Base-by-base conservation (phyloP, 1,140 invertebrate species). In the Liolophura sinensis region DNA sequence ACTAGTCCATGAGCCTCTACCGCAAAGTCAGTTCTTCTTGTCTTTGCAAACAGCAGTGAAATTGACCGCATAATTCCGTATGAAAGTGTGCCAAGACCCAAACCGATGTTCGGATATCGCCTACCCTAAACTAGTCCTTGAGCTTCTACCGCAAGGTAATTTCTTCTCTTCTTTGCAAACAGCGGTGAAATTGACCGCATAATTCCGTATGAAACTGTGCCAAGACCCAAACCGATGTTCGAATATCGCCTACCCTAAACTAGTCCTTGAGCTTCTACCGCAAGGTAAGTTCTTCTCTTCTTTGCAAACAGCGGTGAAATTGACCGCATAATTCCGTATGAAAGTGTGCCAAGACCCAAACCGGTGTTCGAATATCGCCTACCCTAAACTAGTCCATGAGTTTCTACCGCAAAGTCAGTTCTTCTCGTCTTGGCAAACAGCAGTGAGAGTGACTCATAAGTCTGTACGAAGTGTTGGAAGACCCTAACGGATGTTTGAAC, bases 321-420 rank as follows among this genome's bases (percentile, higher is more conserved):
- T n/a, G 64, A 4, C 31, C 31, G 9, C 31, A 40, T 40, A 40
- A 9, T 40, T 40, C n/a, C n/a, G 85, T 62, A 61, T 75, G 31
- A 67, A 73, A 56, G 73, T 80, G 22, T 87, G 86, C 66, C 77
- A 72, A 16, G 82, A 71, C 62, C 50, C 49, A 4, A 51, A 64
- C 11, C 75, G 82, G 15, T 86, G 86, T 63, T 76, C 81, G 4
- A 86, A 87, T 70, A 78, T 78, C 48, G 85, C 86, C 27, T 87
- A 86, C 72, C 86, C 86, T 7, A 73, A 70, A 49, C 65, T 86
- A n/a, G 85, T 87, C 22, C 56, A 86, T 6, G 73, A 73, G 5
- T 58, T 87, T 3, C 75, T 87, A 75, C 86, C 85, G 1, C 51
- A 60, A n/a, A 84, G 82, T 80, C 75, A n/a, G n/a, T n/a, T n/a